These are phyloP conservation scores for Smittia aterrima DNA, from an alignment of 2,888 invertebrate species.

Conservation along the genomic window DNA sequence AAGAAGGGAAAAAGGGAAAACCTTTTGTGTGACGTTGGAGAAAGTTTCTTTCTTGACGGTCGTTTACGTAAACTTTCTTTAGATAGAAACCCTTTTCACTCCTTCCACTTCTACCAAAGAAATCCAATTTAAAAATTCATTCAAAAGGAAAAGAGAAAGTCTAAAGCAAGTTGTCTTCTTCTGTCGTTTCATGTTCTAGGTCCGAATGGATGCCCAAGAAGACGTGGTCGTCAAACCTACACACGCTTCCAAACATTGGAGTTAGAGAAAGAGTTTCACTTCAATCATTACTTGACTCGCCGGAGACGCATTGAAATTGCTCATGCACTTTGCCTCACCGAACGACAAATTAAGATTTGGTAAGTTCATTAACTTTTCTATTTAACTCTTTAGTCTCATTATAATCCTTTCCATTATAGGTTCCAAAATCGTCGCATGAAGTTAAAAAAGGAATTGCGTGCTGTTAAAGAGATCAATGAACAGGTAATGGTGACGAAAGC, in stretches of 20 bases:
- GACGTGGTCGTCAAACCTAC: slow-evolving; percentile 95
- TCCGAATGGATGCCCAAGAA: slow-evolving; percentile 91
- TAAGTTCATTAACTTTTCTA: slow-evolving; percentile 58
- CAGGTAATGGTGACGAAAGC: slow-evolving; percentile 59
- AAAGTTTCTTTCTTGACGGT: slow-evolving; percentile 24
- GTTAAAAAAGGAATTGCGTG: slow-evolving; percentile 89
- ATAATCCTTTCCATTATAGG: slow-evolving; percentile 17
- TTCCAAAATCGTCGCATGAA: slow-evolving; percentile 39
- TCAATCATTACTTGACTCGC: slow-evolving; percentile 95
- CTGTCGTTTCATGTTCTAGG: slow-evolving; percentile 64
- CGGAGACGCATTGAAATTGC: slow-evolving; percentile 96
- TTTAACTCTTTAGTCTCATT: background rate
- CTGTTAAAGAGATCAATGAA: slow-evolving; percentile 93
- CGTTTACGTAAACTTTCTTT: slow-evolving; percentile 20
- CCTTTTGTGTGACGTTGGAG: slow-evolving; percentile 1
- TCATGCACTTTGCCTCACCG: slow-evolving; percentile 91
- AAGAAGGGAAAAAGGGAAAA: background rate
- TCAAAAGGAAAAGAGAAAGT: slow-evolving; percentile 23
- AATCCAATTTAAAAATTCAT: slow-evolving; percentile 18
- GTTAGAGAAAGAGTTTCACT: slow-evolving; percentile 97
- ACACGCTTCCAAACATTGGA: slow-evolving; percentile 97
- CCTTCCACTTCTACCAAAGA: slow-evolving; percentile 6
- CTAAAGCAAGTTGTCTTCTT: slow-evolving; percentile 3
- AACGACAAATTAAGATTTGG: slow-evolving; percentile 96
- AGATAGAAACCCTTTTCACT: slow-evolving; percentile 31